Percentiles rank a stretch among this genome's conserved stretches.
These are phyloP conservation scores for Rissa tridactyla DNA, from an alignment of 2,113 vertebrate genomes.

Conservation along the genomic window DNA sequence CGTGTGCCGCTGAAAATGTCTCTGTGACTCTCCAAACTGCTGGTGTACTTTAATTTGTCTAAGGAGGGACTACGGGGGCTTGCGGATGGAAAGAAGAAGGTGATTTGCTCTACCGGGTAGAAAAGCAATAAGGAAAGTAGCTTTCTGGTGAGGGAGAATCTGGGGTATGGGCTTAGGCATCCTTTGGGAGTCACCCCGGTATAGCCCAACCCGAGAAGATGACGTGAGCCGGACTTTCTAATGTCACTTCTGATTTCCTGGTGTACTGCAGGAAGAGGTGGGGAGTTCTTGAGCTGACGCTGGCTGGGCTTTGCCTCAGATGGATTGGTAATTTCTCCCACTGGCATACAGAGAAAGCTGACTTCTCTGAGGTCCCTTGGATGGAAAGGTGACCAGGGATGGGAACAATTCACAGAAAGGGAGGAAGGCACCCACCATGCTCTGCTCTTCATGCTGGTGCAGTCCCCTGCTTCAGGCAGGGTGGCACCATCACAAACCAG, in stretches of 20 bases:
- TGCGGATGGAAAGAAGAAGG: not conserved
- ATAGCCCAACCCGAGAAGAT: not conserved
- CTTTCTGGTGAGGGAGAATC: not conserved
- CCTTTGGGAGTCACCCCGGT: not conserved
- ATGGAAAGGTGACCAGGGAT: not conserved
- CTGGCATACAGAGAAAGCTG: not conserved
- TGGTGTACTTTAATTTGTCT: accelerated
- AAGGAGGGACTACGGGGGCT: not conserved
- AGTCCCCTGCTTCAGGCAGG: not conserved
- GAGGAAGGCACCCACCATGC: not conserved
- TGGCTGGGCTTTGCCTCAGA: not conserved
- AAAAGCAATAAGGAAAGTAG: not conserved
- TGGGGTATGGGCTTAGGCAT: not conserved
- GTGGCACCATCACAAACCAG: not conserved
- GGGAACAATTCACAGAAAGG: not conserved
- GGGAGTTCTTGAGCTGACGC: not conserved
- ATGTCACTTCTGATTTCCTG: not conserved
- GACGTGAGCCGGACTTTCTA: not conserved
- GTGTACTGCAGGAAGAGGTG: not conserved
- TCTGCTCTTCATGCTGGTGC: not conserved
- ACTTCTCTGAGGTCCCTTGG: not conserved
- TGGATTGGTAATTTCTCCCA: accelerated
- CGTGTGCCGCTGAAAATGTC: accelerated
- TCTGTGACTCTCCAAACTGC: not conserved
- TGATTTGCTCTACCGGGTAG: not conserved